Evolutionary conservation across 2,797 vertebrate genomes (phyloP).

Genomic region (Spinus olivaceus): DNA sequence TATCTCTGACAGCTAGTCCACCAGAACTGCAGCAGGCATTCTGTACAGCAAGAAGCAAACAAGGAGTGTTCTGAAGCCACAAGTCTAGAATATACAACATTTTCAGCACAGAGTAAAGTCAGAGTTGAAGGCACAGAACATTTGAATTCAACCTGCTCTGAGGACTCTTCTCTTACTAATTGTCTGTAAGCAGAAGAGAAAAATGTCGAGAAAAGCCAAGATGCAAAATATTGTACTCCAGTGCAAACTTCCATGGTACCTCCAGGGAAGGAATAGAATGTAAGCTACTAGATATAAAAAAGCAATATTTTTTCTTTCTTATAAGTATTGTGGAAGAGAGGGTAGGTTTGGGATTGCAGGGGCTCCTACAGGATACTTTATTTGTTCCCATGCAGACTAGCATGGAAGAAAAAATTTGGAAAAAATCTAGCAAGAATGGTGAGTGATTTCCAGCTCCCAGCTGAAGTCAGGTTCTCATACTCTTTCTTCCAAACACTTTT

Average conservation of each 20-base stretch:
- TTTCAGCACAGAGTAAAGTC: not conserved
- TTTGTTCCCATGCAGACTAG: not conserved
- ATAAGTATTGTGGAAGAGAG: not conserved
- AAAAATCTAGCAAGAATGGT: not conserved
- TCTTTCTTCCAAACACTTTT: not conserved
- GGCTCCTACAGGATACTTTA: not conserved
- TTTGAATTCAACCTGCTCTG: not conserved
- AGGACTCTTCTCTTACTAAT: not conserved
- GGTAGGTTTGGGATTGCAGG: not conserved
- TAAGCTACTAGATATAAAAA: not conserved
- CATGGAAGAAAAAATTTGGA: not conserved
- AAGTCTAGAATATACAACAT: not conserved
- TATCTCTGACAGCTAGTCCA: slow-evolving; percentile 15
- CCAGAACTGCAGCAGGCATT: not conserved
- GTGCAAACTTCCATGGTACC: not conserved
- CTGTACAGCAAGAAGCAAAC: not conserved
- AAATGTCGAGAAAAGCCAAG: not conserved
- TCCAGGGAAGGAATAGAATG: not conserved
- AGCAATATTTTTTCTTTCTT: not conserved
- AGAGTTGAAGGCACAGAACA: not conserved
- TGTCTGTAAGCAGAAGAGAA: not conserved
- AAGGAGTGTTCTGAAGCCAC: not conserved
- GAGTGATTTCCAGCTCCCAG: not conserved
- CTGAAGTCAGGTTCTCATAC: not conserved
- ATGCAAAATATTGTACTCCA: not conserved